Conservation (phyloP, 2,113 vertebrate genomes). For the Axis porcinus region DNA sequence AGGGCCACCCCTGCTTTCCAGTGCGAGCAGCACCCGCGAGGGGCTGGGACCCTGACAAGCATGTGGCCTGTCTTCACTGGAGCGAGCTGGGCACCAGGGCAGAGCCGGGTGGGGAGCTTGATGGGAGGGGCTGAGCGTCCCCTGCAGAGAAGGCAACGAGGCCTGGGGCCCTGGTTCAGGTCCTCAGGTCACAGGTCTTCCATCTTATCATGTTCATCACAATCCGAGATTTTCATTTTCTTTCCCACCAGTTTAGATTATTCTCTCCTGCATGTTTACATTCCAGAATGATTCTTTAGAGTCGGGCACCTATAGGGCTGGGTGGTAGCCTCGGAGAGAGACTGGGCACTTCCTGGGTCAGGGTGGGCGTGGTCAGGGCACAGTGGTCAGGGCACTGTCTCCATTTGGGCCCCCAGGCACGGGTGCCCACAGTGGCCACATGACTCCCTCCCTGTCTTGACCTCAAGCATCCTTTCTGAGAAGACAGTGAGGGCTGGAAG, state of each 20-base stretch:
- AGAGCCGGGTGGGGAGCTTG: neutral
- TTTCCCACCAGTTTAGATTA: neutral
- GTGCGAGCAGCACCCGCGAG: rapidly evolving
- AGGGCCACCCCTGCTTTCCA: neutral
- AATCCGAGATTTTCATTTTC: neutral
- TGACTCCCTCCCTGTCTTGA: neutral
- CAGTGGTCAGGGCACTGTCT: neutral
- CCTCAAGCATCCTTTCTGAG: neutral
- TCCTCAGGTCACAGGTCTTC: neutral
- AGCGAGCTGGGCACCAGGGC: neutral
- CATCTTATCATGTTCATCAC: neutral
- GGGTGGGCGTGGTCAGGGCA: neutral
- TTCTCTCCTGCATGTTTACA: neutral
- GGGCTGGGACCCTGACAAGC: neutral
- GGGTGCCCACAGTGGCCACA: neutral
- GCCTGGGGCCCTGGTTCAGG: neutral
- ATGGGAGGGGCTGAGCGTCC: rapidly evolving
- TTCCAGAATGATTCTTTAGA: neutral
- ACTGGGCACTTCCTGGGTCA: neutral
- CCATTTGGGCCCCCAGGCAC: neutral
- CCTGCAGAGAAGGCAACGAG: neutral
- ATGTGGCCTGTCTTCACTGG: rapidly evolving
- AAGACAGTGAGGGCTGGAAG: neutral
- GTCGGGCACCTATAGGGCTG: neutral
- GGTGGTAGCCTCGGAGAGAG: neutral